Base-by-base conservation (phyloP, 1,140 invertebrate species). In the Drosophila triauraria region DNA sequence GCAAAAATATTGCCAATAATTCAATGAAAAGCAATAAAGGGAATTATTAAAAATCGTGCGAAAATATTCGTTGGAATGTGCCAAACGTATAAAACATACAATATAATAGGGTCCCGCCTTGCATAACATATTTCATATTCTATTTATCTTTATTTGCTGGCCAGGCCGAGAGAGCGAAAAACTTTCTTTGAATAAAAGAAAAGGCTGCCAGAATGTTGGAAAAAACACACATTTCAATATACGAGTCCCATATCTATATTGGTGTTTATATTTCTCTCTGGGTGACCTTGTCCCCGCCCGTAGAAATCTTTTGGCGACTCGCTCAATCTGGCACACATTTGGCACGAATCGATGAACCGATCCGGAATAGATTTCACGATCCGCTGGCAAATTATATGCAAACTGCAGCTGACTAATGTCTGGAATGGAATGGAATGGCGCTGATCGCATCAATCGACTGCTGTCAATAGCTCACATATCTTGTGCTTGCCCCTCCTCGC, bases 301-400 rank as follows among this genome's bases (percentile, higher is more conserved):
- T 50, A n/a, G 5, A 51, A 46, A 56, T 63, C 25, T 23, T 32
- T 68, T 70, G 56, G 40, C 32, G 67, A 79, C 76, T 71, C 58
- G 57, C 67, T 79, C 75, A 78, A 82, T 87, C 46, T 88, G 82
- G 82, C 82, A 87, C 75, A 86, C 80, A 86, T 86, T 86, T 82
- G 75, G 80, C 80, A 82, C 44, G 51, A 59, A 83, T 78, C 47
- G 68, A 68, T 69, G 63, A 75, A 64, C 48, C 47, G 61, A 78
- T 78, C 46, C 44, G 68, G 59, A 72, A 64, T 81, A 53, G 44
- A 75, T 82, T 38, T 76, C 65, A 58, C 63, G 75, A 77, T 86
- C 75, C 68, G 30, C 56, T 32, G 62, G 56, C 53, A 38, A 69
- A 78, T 78, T 57, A 64, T 72, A 69, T 67, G 75, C 56, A 69